Percentiles rank a stretch among this genome's conserved stretches.
phyloP scores from a whole-genome alignment of 2,113 vertebrate genomes.

The Furnarius figulus region DNA sequence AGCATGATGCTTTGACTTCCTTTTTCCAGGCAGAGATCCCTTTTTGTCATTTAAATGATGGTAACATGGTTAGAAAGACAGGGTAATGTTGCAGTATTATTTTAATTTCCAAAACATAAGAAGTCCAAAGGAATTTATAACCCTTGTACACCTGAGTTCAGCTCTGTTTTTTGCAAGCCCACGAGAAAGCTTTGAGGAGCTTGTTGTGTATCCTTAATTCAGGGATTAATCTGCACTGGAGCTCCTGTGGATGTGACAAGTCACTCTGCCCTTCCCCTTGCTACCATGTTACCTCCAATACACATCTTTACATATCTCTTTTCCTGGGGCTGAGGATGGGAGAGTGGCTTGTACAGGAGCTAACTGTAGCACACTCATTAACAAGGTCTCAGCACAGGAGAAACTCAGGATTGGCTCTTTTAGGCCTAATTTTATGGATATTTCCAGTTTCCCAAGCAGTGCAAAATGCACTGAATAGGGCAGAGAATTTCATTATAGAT shows the following conservation, averaged over 20 bases:
- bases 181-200: not conserved
- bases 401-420: not conserved
- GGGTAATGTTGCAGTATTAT: not conserved
- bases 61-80: not conserved
- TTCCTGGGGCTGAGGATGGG: not conserved
- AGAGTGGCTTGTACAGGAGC: not conserved
- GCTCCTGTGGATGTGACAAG: not conserved
- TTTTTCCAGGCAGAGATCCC: not conserved
- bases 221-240: not conserved
- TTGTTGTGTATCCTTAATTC: not conserved
- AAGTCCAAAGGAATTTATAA: not conserved
- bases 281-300: rapidly evolving
- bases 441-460: not conserved
- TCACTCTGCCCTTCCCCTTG: not conserved
- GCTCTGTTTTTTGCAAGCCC: not conserved
- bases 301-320: not conserved
- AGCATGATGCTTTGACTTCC: not conserved
- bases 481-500: not conserved
- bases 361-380: not conserved
- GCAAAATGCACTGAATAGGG: not conserved
- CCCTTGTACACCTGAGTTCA: not conserved
- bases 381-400: not conserved
- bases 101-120: not conserved
- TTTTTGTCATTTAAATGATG: not conserved
- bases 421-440: not conserved